Percentiles rank a stretch among this genome's conserved stretches.
These are phyloP conservation scores for Rotaria magnacalcarata DNA, from an alignment of 2,888 invertebrate species.

Conservation along the genomic window DNA sequence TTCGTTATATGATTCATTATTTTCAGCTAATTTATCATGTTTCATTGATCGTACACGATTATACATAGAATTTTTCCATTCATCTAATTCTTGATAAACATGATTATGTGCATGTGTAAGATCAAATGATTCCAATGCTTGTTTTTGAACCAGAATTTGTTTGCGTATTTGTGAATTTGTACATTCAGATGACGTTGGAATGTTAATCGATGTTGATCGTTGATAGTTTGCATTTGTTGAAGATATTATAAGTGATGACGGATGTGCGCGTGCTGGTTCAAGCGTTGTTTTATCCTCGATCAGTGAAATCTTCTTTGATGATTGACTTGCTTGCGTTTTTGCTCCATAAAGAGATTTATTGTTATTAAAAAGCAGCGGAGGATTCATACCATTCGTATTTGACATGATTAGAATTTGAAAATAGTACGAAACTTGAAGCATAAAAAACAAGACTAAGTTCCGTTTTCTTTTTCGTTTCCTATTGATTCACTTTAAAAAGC, in stretches of 20 bases:
- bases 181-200: background rate
- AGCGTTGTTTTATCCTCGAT: background rate
- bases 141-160: background rate
- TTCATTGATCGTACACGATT: background rate
- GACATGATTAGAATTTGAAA: background rate
- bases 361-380: background rate
- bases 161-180: background rate
- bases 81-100: background rate
- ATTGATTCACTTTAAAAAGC: background rate
- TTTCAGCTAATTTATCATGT: background rate
- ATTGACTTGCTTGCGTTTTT: background rate
- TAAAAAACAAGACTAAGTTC: background rate
- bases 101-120: background rate
- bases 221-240: background rate
- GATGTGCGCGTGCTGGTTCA: background rate
- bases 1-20: background rate
- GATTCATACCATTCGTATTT: background rate
- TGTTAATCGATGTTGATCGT: background rate
- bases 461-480: background rate
- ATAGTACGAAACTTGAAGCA: background rate
- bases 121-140: background rate
- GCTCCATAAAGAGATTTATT: conserved; percentile 2
- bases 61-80: background rate
- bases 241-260: background rate
- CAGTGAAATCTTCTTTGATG: background rate